Evolutionary conservation across 2,113 vertebrate species (phyloP).

Genomic region (Calidris pugnax): DNA sequence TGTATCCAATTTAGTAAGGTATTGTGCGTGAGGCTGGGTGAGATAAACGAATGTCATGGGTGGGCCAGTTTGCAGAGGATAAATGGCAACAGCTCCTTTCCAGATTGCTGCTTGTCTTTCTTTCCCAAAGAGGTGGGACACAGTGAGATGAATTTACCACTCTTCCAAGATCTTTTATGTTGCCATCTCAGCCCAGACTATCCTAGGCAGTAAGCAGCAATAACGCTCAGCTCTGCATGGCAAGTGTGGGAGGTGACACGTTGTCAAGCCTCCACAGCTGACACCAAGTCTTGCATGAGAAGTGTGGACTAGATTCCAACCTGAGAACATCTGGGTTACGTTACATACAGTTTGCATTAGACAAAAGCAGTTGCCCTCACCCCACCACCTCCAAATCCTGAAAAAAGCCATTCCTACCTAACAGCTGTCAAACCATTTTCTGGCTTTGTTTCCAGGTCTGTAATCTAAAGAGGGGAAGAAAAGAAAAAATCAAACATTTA

Average conservation of each 20-base stretch:
- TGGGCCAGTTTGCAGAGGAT: background rate
- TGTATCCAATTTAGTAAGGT: background rate
- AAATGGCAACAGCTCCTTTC: background rate
- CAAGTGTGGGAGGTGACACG: background rate
- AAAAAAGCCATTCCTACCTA: slow-evolving; percentile 76
- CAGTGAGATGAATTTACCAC: background rate
- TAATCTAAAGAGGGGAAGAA: slow-evolving; percentile 71
- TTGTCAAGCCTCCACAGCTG: background rate
- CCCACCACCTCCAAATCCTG: background rate
- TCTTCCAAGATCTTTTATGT: background rate
- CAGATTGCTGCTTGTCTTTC: background rate
- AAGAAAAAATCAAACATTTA: slow-evolving; percentile 27
- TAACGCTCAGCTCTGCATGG: background rate
- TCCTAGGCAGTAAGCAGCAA: background rate
- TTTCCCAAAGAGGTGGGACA: background rate
- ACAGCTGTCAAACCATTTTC: slow-evolving; percentile 78
- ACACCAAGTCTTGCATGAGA: background rate
- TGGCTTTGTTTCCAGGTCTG: slow-evolving; percentile 80
- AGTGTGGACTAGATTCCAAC: background rate
- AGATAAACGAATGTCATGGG: fast-evolving
- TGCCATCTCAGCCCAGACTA: background rate
- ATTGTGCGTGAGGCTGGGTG: background rate
- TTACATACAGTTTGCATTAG: background rate
- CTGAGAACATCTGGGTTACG: background rate
- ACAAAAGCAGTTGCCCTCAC: slow-evolving; percentile 1